These are phyloP conservation scores for Athrips mouffetella DNA, from an alignment of 2,888 invertebrate species.

Conservation along the genomic window DNA sequence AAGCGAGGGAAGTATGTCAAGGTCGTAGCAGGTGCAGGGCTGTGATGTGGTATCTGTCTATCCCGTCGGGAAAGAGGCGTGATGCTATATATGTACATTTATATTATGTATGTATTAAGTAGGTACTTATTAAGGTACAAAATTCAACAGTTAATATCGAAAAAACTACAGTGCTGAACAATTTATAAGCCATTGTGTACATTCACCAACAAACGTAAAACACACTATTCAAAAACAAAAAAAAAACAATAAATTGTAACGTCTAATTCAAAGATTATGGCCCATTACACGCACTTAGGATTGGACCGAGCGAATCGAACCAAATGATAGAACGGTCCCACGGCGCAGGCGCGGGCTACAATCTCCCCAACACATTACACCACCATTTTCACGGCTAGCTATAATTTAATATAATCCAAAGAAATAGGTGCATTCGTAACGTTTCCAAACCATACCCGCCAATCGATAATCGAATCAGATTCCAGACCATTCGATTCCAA, in stretches of 20 bases:
- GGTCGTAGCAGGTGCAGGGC: no score
- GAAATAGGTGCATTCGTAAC: slow-evolving; percentile 67
- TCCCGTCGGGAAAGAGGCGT: neutral
- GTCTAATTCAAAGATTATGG: slow-evolving; percentile 70
- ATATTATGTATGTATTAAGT: neutral
- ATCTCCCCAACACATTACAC: slow-evolving; percentile 73
- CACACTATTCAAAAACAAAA: slow-evolving; percentile 45
- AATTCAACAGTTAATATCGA: neutral
- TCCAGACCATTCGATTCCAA: slow-evolving; percentile 24
- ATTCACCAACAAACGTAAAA: slow-evolving; percentile 24
- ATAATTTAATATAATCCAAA: slow-evolving; percentile 79
- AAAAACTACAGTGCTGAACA: neutral
- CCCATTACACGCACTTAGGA: slow-evolving; percentile 66
- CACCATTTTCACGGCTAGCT: slow-evolving; percentile 76
- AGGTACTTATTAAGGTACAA: neutral
- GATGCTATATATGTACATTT: no score
- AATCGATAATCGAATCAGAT: slow-evolving; percentile 35
- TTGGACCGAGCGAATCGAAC: slow-evolving; percentile 53
- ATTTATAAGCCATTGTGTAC: slow-evolving; percentile 4
- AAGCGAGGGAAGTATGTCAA: no score
- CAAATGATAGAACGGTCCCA: slow-evolving; percentile 72
- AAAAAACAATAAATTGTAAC: slow-evolving; percentile 65
- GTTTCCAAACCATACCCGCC: slow-evolving; percentile 33
- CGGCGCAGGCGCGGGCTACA: slow-evolving; percentile 47
- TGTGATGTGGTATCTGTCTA: no score